phyloP scores from a whole-genome alignment of 2,797 vertebrate genomes.

The Scomberomorus guttatus region DNA sequence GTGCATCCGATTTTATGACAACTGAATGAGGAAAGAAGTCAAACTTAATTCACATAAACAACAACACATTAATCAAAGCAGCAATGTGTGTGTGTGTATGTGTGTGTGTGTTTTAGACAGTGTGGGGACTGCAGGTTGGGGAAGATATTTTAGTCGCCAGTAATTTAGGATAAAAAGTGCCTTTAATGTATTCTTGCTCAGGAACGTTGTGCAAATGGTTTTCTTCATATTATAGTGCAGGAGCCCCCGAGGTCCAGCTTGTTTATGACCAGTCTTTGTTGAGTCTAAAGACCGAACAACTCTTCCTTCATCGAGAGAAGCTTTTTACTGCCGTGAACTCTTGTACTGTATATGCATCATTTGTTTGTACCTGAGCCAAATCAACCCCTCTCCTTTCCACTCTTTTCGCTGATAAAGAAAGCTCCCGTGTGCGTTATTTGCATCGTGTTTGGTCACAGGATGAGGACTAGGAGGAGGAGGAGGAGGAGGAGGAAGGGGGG shows the following conservation, averaged over 20 bases:
- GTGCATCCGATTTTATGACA: conserved; percentile 30
- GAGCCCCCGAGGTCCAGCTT: conserved; percentile 48
- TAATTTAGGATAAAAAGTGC: conserved; percentile 21
- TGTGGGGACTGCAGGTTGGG: not conserved
- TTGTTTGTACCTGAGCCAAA: conserved; percentile 62
- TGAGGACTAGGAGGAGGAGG: not conserved
- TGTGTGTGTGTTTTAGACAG: not conserved
- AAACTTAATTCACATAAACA: conserved; percentile 45
- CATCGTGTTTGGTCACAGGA: conserved; percentile 65
- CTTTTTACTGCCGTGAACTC: conserved; percentile 42
- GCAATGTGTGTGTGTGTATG: not conserved
- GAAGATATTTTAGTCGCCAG: not conserved
- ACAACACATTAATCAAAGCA: conserved; percentile 16
- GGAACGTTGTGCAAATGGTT: conserved; percentile 24
- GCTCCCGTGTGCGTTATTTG: conserved; percentile 57
- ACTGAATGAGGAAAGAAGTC: conserved; percentile 9
- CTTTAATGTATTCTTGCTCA: conserved; percentile 4
- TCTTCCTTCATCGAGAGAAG: conserved; percentile 41
- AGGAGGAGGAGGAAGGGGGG: not conserved
- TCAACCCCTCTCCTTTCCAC: conserved; percentile 34
- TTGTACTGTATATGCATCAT: conserved; percentile 51
- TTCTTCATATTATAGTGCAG: conserved; percentile 34
- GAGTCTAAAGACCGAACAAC: conserved; percentile 42
- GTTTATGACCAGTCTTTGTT: conserved; percentile 53
- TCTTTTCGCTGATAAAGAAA: conserved; percentile 61